A percentile compares a stretch with the other conserved stretches of the same genome.
Evolutionary conservation across 2,888 invertebrate species (phyloP).

Genomic region (Caradrina clavipalpis): DNA sequence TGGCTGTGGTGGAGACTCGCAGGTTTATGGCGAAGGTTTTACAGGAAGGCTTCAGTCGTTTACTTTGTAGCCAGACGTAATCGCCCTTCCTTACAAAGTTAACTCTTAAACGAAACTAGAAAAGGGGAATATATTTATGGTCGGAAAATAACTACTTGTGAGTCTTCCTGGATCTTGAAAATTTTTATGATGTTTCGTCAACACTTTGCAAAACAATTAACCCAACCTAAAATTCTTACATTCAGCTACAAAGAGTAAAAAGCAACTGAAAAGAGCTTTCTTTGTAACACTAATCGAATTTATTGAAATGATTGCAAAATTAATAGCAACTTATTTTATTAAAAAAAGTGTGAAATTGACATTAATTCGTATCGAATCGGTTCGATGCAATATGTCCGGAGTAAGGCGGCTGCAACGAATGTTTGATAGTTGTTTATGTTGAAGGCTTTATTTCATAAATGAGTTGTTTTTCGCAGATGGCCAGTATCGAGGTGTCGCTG

Average conservation of each 20-base stretch:
- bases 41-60: not conserved
- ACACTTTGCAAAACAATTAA: too few relatives aligned
- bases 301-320: not conserved
- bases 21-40: not conserved
- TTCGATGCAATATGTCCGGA: not conserved
- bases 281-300: not conserved
- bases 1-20: conserved; percentile 4
- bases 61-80: not conserved
- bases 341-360: not conserved
- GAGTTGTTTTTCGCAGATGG: conserved; percentile 91
- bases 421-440: not conserved
- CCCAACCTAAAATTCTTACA: not conserved
- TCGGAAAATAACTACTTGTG: not conserved
- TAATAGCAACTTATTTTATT: not conserved
- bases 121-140: not conserved
- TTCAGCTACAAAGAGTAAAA: not conserved
- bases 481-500: conserved; percentile 95
- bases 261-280: not conserved
- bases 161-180: not conserved
- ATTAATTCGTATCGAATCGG: not conserved
- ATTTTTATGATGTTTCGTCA: not conserved
- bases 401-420: not conserved
- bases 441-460: not conserved
- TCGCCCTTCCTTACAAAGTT: not conserved
- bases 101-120: too few relatives aligned